A percentile compares a stretch with the other conserved stretches of the same genome.
These are phyloP conservation scores for Paramacrobiotus metropolitanus DNA, from an alignment of 1,140 invertebrate genomes.

Conservation along the genomic window DNA sequence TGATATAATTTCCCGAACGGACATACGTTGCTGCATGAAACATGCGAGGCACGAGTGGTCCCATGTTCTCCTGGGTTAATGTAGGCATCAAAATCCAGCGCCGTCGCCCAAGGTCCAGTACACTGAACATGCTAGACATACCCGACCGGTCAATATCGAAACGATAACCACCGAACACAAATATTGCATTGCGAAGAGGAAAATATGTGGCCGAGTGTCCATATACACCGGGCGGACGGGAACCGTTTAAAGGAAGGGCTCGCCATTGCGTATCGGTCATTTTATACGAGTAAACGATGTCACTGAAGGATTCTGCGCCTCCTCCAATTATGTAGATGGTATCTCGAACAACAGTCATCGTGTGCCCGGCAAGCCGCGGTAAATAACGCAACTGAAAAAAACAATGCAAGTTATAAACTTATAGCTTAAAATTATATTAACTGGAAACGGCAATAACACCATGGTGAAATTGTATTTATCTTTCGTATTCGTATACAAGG, in stretches of 20 bases:
- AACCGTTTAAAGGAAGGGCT: background rate
- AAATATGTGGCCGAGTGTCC: constrained; percentile 21
- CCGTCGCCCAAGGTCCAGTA: constrained; percentile 7
- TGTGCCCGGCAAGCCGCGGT: constrained; percentile 20
- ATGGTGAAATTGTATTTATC: no score
- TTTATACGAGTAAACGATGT: constrained; percentile 19
- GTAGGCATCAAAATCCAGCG: constrained; percentile 9
- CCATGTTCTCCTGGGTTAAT: background rate
- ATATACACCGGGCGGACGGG: constrained; percentile 17
- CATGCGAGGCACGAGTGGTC: constrained; percentile 12
- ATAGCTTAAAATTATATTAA: no score
- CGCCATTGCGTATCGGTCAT: constrained; percentile 8
- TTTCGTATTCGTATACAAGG: no score
- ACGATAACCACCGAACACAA: constrained; percentile 20
- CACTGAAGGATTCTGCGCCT: constrained; percentile 6
- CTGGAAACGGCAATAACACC: no score
- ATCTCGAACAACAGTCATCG: constrained; percentile 18
- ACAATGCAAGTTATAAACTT: background rate
- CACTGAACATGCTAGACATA: constrained; percentile 13
- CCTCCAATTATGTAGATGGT: constrained; percentile 19
- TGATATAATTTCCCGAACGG: constrained; percentile 16
- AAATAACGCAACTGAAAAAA: constrained; percentile 4
- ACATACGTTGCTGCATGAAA: constrained; percentile 18
- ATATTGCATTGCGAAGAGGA: constrained; percentile 15
- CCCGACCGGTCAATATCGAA: constrained; percentile 14